These are phyloP conservation scores for Caenorhabditis sp. DNA, from an alignment of 2,888 invertebrate genomes.

Conservation along the genomic window DNA sequence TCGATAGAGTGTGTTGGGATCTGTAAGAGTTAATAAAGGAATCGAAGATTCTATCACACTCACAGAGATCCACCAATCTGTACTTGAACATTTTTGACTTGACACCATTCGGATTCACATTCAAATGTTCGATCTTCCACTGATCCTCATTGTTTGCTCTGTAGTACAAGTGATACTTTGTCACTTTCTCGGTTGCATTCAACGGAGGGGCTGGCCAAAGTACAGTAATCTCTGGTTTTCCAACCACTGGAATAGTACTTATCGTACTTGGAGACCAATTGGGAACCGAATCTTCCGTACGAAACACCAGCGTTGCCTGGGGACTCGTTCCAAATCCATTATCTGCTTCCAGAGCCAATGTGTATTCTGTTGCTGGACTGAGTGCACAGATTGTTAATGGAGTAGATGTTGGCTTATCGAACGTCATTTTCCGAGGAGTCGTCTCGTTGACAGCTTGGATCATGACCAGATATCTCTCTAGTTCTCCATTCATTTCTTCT, in stretches of 20 bases:
- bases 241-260: constrained; percentile 64
- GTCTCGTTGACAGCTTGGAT: constrained; percentile 47
- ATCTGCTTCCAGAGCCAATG: constrained; percentile 75
- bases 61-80: constrained; percentile 64
- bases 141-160: constrained; percentile 61
- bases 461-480: constrained; percentile 55
- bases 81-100: constrained; percentile 65
- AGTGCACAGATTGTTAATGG: constrained; percentile 74
- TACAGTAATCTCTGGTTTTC: constrained; percentile 67
- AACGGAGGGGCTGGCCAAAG: constrained; percentile 58
- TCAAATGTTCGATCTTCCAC: constrained; percentile 70
- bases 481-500: constrained; percentile 69
- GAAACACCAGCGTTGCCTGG: constrained; percentile 70
- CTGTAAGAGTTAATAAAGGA: constrained; percentile 59
- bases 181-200: constrained; percentile 45
- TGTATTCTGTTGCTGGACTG: constrained; percentile 70
- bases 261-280: constrained; percentile 76
- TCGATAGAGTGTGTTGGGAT: constrained; percentile 75
- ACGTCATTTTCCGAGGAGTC: constrained; percentile 40
- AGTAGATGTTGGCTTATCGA: constrained; percentile 62
- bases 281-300: constrained; percentile 77
- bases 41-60: not conserved
- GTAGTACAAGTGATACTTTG: constrained; percentile 69
- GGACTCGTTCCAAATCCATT: constrained; percentile 80
- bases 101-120: constrained; percentile 53